Evolutionary conservation across 30 jellyfish, hydroid and myxozoan genomes (phyloP).

Genomic region (Catostylus mosaicus): DNA sequence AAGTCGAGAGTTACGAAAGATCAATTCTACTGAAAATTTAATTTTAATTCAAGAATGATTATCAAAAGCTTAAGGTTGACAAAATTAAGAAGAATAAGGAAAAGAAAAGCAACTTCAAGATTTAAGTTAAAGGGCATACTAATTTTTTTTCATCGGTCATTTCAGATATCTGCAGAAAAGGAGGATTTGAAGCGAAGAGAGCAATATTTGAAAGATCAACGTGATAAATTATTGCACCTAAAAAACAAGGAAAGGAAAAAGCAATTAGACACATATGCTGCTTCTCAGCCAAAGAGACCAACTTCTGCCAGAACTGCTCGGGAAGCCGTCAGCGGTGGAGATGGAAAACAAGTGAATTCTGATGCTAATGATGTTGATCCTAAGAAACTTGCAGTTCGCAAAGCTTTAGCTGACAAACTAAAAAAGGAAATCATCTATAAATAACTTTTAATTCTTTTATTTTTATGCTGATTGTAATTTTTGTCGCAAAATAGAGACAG

Average conservation of each 20-base stretch:
- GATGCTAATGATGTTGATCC: conserved; percentile 50
- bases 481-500: too few relatives aligned
- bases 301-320: conserved; percentile 92
- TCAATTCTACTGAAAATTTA: too few relatives aligned
- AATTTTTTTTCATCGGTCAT: not conserved
- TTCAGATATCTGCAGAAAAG: conserved; percentile 18
- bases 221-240: conserved; percentile 80
- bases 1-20: too few relatives aligned
- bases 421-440: conserved; percentile 85
- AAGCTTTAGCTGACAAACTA: conserved; percentile 91
- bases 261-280: conserved; percentile 66
- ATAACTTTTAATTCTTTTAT: not conserved
- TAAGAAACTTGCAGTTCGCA: conserved; percentile 77
- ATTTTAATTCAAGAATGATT: too few relatives aligned
- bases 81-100: too few relatives aligned
- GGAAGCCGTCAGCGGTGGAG: conserved; percentile 66
- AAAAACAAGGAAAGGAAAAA: conserved; percentile 89
- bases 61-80: too few relatives aligned
- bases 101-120: too few relatives aligned
- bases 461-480: not conserved
- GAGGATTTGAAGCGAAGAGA: conserved; percentile 84
- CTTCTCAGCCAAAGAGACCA: conserved; percentile 74
- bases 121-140: too few relatives aligned
- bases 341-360: not conserved
- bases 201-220: conserved; percentile 86